Conservation (phyloP, 2,888 invertebrate genomes). For the Agrilus mali region DNA sequence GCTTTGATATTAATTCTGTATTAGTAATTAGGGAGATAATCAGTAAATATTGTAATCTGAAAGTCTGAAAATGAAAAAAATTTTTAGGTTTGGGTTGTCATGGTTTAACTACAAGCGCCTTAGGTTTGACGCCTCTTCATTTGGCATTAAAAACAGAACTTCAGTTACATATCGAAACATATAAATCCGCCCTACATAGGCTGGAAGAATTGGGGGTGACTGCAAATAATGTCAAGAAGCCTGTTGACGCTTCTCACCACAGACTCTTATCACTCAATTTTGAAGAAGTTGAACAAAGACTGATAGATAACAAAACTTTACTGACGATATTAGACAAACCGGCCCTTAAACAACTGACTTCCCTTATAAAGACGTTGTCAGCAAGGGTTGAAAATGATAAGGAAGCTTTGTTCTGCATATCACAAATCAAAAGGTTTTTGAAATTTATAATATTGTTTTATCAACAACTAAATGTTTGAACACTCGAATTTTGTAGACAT, state of each 20-base stretch:
- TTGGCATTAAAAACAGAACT: constrained; percentile 75
- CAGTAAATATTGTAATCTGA: not conserved
- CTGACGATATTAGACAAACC: constrained; percentile 76
- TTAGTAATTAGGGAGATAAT: too few species aligned
- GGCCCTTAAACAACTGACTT: constrained; percentile 60
- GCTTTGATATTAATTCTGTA: too few species aligned
- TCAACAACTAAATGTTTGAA: too few species aligned
- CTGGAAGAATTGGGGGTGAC: constrained; percentile 59
- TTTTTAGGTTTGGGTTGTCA: constrained; percentile 64
- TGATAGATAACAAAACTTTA: constrained; percentile 85
- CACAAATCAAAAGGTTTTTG: constrained; percentile 46
- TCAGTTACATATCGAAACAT: constrained; percentile 70
- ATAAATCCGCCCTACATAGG: constrained; percentile 76
- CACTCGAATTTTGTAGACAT: too few species aligned
- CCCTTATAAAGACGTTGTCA: constrained; percentile 55
- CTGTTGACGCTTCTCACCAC: constrained; percentile 80
- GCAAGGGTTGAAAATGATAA: constrained; percentile 83
- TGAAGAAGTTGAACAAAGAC: constrained; percentile 74
- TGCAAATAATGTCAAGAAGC: constrained; percentile 39
- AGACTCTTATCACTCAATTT: constrained; percentile 72
- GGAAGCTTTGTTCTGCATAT: constrained; percentile 64
- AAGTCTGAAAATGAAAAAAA: constrained; percentile 1
- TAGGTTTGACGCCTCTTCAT: constrained; percentile 61
- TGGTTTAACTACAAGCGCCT: constrained; percentile 59
- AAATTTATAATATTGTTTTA: too few species aligned